Percentiles rank a stretch among this genome's conserved stretches.
These are phyloP conservation scores for Umimayanthus kanabou DNA, from an alignment of 92 coral and sea anemone species.

Conservation along the genomic window DNA sequence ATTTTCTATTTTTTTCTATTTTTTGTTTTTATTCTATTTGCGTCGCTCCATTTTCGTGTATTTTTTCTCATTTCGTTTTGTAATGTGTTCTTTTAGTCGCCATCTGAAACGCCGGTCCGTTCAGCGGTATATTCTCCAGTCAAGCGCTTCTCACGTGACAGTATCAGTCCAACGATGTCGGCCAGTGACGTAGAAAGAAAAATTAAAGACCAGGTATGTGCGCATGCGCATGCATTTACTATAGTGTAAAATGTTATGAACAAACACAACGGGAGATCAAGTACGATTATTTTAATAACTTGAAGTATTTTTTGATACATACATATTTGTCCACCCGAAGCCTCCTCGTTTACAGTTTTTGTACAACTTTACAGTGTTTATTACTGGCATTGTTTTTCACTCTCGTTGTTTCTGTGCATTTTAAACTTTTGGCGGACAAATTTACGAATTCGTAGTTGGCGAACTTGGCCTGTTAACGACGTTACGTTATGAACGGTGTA, in stretches of 20 bases:
- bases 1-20: not conserved
- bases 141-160: conserved; percentile 56
- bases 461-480: too few relatives aligned
- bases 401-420: too few relatives aligned
- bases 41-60: not conserved
- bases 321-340: too few relatives aligned
- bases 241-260: not conserved
- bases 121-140: conserved; percentile 68
- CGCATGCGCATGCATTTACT: not conserved
- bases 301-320: too few relatives aligned
- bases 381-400: too few relatives aligned
- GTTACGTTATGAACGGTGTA: too few relatives aligned
- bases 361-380: too few relatives aligned
- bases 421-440: too few relatives aligned
- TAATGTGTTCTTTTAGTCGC: conserved; percentile 47
- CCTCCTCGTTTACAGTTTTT: too few relatives aligned
- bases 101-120: conserved; percentile 65
- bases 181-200: conserved; percentile 84
- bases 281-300: too few relatives aligned
- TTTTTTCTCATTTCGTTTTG: not conserved
- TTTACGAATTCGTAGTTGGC: too few relatives aligned
- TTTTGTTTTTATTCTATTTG: not conserved
- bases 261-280: not conserved
- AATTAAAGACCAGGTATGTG: conserved; percentile 81
- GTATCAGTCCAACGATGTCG: conserved; percentile 69